Evolutionary conservation across 2,888 invertebrate genomes (phyloP), one percentile per base, ranked within the genome.

Genomic region (Heliconius ethilla): DNA sequence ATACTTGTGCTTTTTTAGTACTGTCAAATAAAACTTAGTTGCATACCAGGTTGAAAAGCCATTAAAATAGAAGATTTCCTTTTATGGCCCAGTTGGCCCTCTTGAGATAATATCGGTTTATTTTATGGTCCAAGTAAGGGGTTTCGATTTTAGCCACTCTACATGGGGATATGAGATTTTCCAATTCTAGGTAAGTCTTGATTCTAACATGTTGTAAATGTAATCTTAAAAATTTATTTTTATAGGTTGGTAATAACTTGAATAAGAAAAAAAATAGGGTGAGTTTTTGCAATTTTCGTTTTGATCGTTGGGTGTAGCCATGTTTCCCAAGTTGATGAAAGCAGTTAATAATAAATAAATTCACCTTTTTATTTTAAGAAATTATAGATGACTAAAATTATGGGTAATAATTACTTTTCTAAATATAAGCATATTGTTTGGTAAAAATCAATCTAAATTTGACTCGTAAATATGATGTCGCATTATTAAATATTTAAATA

Each of bases 41-140:
- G 81, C 78, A 90, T 88, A 89, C 89, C 89, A 92, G 91, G 91
- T 92, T 91, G 91, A 89, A 88, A 88, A 86, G 86, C 90, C 92
- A 92, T 92, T 93, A 93, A 92, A 93, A 91, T 92, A 90, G 90
- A 91, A 91, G 92, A 93, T 92, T 93, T 93, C 92, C 92, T 92
- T 93, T 93, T 92, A 93, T 92, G 83, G 89, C 89, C 88, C 89
- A 84, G 89, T 91, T 91, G 90, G 91, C 90, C 87, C 91, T 91
- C 89, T 91, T 90, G 89, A 92, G 93, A 92, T 92, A 92, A 93
- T 93, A 93, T 93, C 92, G 90, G 91, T 90, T 91, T 91, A 93
- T 92, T 94, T 94, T 93, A 93, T 92, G 91, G 87, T 86, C 86
- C 91, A 88, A 92, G 92, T 93, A 93, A 93, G 92, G 90, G 90